A percentile compares a stretch with the other conserved stretches of the same genome.
These are phyloP conservation scores for Brachypalpus laphriformis DNA, from an alignment of 2,888 invertebrate genomes.

Conservation along the genomic window DNA sequence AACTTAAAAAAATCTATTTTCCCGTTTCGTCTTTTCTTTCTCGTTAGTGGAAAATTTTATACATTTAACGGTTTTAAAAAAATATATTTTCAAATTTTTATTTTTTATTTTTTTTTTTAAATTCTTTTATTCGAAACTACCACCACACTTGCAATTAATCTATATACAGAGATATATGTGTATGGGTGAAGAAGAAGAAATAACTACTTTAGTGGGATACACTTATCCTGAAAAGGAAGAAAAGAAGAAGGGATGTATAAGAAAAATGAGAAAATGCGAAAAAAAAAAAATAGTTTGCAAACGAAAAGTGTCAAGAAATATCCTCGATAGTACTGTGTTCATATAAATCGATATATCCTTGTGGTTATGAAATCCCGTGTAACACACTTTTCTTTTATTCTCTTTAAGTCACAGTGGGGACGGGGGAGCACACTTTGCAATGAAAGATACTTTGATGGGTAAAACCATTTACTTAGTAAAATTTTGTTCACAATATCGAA, in stretches of 20 bases:
- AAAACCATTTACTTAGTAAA: neutral
- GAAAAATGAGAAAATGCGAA: slow-evolving; percentile 8
- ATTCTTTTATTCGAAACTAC: slow-evolving; percentile 5
- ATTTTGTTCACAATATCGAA: slow-evolving; percentile 29
- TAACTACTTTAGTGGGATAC: slow-evolving; percentile 49
- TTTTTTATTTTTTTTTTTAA: neutral
- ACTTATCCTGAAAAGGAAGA: slow-evolving; percentile 59
- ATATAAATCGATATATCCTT: slow-evolving; percentile 53
- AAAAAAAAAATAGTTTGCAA: slow-evolving; percentile 6
- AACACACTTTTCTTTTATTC: slow-evolving; percentile 12
- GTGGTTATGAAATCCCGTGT: slow-evolving; percentile 55
- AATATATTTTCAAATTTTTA: neutral
- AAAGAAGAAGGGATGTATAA: slow-evolving; percentile 40
- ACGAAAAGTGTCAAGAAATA: slow-evolving; percentile 24
- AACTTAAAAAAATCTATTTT: slow-evolving; percentile 29
- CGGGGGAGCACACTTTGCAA: neutral
- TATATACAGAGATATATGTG: slow-evolving; percentile 45
- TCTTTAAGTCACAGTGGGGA: slow-evolving; percentile 47
- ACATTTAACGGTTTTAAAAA: slow-evolving; percentile 9
- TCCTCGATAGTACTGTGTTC: slow-evolving; percentile 36
- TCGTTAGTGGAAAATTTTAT: slow-evolving; percentile 10
- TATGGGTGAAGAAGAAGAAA: slow-evolving; percentile 44
- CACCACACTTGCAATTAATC: slow-evolving; percentile 51
- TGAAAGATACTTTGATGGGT: slow-evolving; percentile 3
- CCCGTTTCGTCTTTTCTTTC: slow-evolving; percentile 43